Conservation (phyloP, 2,113 vertebrate genomes). For the Albula goreensis region DNA sequence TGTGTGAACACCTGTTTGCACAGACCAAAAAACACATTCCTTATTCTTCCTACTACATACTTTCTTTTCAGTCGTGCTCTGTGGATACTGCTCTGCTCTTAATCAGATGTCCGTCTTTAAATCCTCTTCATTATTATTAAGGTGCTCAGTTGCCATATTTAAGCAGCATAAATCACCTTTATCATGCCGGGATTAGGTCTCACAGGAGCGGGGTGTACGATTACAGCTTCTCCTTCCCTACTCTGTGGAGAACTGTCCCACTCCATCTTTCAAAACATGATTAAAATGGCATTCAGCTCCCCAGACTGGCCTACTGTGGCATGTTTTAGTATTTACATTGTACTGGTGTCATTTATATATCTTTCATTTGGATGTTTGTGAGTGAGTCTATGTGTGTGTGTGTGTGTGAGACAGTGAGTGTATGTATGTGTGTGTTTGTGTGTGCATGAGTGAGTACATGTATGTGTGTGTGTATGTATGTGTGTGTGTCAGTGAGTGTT, state of each 20-base stretch:
- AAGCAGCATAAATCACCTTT: slow-evolving; percentile 66
- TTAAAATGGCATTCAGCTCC: no score
- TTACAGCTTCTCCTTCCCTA: slow-evolving; percentile 56
- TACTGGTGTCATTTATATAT: no score
- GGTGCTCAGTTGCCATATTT: slow-evolving; percentile 56
- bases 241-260: slow-evolving; percentile 33
- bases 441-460: no score
- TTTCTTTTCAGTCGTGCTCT: slow-evolving; percentile 47
- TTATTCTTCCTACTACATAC: neutral
- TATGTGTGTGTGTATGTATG: no score
- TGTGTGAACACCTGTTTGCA: slow-evolving; percentile 7
- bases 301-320: no score
- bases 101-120: slow-evolving; percentile 65
- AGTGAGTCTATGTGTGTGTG: no score
- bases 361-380: no score
- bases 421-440: no score
- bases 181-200: slow-evolving; percentile 26
- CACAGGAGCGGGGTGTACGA: slow-evolving; percentile 26
- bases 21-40: neutral
- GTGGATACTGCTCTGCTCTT: slow-evolving; percentile 63
- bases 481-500: no score
- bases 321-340: no score
- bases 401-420: no score
- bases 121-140: slow-evolving; percentile 65
- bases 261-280: neutral